phyloP scores from a whole-genome alignment of 2,888 invertebrate species.

The Netelia melanura region DNA sequence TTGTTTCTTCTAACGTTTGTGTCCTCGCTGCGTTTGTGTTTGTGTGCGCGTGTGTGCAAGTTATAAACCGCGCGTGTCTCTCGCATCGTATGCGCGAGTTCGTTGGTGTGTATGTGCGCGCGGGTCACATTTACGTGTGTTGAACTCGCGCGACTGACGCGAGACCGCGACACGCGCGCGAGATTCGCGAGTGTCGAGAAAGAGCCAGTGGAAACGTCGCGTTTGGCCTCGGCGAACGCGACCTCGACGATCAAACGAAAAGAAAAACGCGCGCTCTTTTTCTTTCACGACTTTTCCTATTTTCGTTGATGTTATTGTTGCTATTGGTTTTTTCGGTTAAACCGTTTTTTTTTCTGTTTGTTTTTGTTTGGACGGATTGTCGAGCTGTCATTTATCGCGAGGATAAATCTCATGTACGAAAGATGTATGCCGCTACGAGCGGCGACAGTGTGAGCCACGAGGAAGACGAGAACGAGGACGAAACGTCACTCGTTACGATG shows the following conservation, averaged over 20 bases:
- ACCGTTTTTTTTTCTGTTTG: background rate
- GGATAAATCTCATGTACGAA: background rate
- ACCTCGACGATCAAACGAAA: conserved; percentile 18
- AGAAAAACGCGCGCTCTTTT: conserved; percentile 13
- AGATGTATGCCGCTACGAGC: background rate
- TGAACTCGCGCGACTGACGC: conserved; percentile 39
- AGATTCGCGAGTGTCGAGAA: conserved; percentile 5
- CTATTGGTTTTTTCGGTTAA: background rate
- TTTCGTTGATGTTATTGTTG: background rate
- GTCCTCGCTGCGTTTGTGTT: background rate
- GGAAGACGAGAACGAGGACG: conserved; percentile 55
- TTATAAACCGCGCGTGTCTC: background rate
- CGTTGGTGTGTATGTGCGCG: background rate
- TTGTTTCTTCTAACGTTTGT: too few relatives aligned
- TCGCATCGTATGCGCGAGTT: background rate
- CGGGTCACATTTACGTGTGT: conserved; percentile 4
- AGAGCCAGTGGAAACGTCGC: conserved; percentile 38
- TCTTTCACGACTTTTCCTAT: background rate
- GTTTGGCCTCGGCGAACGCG: conserved; percentile 62
- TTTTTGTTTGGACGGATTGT: too few relatives aligned
- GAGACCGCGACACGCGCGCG: conserved; percentile 26
- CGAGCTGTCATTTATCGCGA: background rate
- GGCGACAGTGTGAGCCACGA: conserved; percentile 1
- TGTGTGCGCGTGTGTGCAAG: background rate
- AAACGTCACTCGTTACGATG: conserved; percentile 14